These are phyloP conservation scores for Xerus inauris DNA, from an alignment of 2,113 vertebrate genomes.

Conservation along the genomic window DNA sequence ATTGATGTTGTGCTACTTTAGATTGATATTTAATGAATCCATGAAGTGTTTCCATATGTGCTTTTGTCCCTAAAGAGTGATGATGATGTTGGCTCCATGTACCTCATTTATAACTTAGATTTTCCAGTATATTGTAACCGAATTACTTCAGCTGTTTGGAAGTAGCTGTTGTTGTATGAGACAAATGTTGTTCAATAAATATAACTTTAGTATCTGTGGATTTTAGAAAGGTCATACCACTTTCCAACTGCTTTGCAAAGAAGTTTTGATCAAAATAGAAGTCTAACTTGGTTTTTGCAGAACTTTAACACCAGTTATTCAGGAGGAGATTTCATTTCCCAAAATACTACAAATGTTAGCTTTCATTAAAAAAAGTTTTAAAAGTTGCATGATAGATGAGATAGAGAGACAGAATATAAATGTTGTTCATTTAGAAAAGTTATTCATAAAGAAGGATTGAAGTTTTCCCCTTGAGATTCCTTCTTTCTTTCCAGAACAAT, in stretches of 20 bases:
- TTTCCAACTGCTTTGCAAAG: neutral
- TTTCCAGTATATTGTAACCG: neutral
- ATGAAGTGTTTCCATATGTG: conserved; percentile 77
- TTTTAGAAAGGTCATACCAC: neutral
- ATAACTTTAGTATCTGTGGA: neutral
- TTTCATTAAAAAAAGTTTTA: neutral
- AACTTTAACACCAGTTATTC: neutral
- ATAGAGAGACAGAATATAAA: neutral
- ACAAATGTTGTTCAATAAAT: neutral
- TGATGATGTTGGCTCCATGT: conserved; percentile 58
- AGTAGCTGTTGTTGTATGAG: conserved; percentile 32
- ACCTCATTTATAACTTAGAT: conserved; percentile 52
- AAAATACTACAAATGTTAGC: neutral
- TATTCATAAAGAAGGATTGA: neutral
- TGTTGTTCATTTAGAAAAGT: neutral
- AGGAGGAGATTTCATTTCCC: neutral
- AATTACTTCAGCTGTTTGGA: conserved; percentile 42
- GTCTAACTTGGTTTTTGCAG: neutral
- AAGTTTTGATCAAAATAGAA: neutral
- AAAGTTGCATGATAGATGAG: neutral
- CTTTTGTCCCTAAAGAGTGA: conserved; percentile 72
- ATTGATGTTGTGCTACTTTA: conserved; percentile 76
- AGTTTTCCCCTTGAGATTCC: neutral
- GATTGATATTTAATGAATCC: conserved; percentile 77
- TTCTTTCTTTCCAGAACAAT: neutral